These are phyloP conservation scores for Lottia gigantea DNA, from an alignment of 2,888 invertebrate species.

Conservation along the genomic window DNA sequence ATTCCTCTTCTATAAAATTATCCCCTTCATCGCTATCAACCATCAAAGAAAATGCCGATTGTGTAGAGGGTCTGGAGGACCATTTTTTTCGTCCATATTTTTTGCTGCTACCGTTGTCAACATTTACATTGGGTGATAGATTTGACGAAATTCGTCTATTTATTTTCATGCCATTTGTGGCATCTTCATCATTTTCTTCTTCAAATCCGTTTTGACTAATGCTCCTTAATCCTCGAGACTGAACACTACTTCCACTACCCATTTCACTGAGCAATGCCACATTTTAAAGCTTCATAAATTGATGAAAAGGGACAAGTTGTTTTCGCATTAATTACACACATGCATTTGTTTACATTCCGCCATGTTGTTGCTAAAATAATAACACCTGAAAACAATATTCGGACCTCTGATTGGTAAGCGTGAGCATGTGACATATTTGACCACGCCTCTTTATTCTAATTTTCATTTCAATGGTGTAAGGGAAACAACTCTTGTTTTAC, in stretches of 20 bases:
- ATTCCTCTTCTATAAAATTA: neutral
- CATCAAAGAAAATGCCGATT: neutral
- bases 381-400: constrained; percentile 11
- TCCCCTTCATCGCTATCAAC: constrained; percentile 1
- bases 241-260: neutral
- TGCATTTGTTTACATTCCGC: constrained; percentile 18
- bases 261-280: neutral
- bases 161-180: no score
- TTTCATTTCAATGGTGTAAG: no score
- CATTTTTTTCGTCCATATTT: no score
- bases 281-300: neutral
- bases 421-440: no score
- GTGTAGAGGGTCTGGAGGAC: neutral
- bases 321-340: constrained; percentile 7
- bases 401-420: neutral
- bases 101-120: no score
- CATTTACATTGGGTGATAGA: no score
- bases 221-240: no score
- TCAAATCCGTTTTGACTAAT: no score
- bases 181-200: no score
- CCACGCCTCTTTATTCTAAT: no score
- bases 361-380: constrained; percentile 14
- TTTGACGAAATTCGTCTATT: no score
- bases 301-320: neutral
- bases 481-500: no score